Evolutionary conservation across 2,113 vertebrate species (phyloP).

Genomic region (Chascanopsetta lugubris): DNA sequence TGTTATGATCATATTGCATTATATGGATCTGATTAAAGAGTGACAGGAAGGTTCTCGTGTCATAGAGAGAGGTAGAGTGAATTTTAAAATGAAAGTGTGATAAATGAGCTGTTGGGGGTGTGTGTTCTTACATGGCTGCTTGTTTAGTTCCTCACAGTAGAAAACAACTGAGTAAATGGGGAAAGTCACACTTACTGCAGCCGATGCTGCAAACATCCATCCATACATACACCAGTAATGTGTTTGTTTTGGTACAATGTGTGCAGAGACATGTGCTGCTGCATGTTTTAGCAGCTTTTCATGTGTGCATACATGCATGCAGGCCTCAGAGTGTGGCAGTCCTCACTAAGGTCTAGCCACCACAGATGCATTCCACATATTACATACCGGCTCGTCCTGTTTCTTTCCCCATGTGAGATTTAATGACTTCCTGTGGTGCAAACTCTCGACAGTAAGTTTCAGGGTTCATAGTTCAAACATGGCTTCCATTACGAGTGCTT

Average conservation of each 20-base stretch:
- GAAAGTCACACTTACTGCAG: neutral
- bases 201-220: neutral
- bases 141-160: conserved; percentile 22
- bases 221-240: neutral
- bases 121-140: neutral
- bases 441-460: conserved; percentile 12
- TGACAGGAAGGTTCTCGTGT: too few species aligned
- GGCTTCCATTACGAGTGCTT: neutral
- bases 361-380: conserved; percentile 49
- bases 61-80: too few species aligned
- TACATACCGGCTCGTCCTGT: conserved; percentile 16
- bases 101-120: too few species aligned
- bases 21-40: too few species aligned
- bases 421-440: conserved; percentile 46
- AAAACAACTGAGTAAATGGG: neutral
- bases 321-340: conserved; percentile 18
- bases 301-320: conserved; percentile 31
- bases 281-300: conserved; percentile 32
- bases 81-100: too few species aligned
- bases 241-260: conserved; percentile 3
- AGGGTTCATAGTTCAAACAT: conserved; percentile 37
- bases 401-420: conserved; percentile 38
- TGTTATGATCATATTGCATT: too few species aligned
- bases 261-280: conserved; percentile 23
- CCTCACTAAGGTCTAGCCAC: conserved; percentile 26